Conservation (phyloP, 1,140 invertebrate species). For the Macrocentrus cingulum region DNA sequence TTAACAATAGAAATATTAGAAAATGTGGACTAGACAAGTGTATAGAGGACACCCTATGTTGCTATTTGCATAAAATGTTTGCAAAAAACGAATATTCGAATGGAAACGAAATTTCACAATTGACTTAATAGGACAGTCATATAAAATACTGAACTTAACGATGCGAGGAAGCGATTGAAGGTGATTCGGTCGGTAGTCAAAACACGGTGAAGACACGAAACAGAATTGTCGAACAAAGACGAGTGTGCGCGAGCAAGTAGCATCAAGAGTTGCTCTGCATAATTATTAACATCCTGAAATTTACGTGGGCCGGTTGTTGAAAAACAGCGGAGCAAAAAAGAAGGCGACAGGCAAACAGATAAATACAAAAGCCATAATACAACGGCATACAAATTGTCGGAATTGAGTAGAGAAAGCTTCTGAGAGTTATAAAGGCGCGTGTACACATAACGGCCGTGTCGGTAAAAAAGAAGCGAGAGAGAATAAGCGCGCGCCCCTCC, state of each 20-base stretch:
- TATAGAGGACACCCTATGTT: too few species aligned
- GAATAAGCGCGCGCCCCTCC: constrained; percentile 24
- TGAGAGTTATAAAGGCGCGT: constrained; percentile 49
- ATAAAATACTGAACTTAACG: too few species aligned
- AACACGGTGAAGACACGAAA: constrained; percentile 17
- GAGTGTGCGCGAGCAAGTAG: neutral
- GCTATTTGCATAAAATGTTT: too few species aligned
- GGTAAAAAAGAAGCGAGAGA: constrained; percentile 23
- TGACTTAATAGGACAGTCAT: too few species aligned
- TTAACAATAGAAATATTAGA: too few species aligned
- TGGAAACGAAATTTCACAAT: too few species aligned
- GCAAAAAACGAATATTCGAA: too few species aligned
- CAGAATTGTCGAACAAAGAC: constrained; percentile 22
- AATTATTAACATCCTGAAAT: constrained; percentile 17
- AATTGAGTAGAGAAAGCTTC: constrained; percentile 40
- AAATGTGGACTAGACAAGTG: too few species aligned
- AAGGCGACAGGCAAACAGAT: neutral
- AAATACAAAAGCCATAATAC: too few species aligned
- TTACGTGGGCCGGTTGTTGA: too few species aligned
- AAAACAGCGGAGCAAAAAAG: too few species aligned
- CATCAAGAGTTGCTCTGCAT: constrained; percentile 11
- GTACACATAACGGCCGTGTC: constrained; percentile 42
- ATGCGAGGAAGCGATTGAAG: neutral
- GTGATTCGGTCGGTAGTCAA: constrained; percentile 10
- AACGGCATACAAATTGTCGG: constrained; percentile 53